A percentile compares a stretch with the other conserved stretches of the same genome.
Evolutionary conservation across 2,888 invertebrate species (phyloP).

Genomic region (Spodoptera littoralis): DNA sequence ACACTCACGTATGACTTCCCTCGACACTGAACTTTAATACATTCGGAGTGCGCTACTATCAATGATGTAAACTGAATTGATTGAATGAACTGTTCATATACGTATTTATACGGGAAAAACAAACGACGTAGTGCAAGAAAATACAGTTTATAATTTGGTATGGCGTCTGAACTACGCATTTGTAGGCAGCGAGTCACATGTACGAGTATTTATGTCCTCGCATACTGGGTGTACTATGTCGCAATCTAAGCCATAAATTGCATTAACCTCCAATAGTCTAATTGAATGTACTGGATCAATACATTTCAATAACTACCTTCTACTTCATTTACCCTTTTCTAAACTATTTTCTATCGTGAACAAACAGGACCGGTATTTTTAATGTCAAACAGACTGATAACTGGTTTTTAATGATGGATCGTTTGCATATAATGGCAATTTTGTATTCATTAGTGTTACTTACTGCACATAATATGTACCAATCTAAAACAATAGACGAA

Average conservation of each 20-base stretch:
- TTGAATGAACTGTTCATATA: conserved; percentile 42
- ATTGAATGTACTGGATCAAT: conserved; percentile 24
- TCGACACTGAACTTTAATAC: conserved; percentile 42
- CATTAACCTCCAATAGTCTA: conserved; percentile 20
- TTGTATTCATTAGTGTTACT: too few relatives aligned
- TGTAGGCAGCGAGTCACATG: conserved; percentile 32
- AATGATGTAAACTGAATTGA: conserved; percentile 50
- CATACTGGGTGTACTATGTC: conserved; percentile 22
- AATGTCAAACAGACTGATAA: too few relatives aligned
- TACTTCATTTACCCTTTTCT: too few relatives aligned
- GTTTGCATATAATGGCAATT: too few relatives aligned
- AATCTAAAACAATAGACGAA: too few relatives aligned
- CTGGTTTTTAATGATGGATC: too few relatives aligned
- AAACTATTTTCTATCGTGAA: too few relatives aligned
- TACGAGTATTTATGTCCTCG: conserved; percentile 20
- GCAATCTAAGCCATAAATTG: conserved; percentile 12
- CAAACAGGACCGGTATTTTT: too few relatives aligned
- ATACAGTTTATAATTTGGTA: conserved; percentile 42
- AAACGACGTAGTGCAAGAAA: conserved; percentile 46
- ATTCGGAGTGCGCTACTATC: conserved; percentile 52
- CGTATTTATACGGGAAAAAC: conserved; percentile 51
- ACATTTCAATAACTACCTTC: neutral
- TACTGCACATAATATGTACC: too few relatives aligned
- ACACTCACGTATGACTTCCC: conserved; percentile 45
- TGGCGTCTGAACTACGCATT: conserved; percentile 43